Base-by-base conservation (phyloP, 2,797 vertebrate species). In the Rachycentron canadum region DNA sequence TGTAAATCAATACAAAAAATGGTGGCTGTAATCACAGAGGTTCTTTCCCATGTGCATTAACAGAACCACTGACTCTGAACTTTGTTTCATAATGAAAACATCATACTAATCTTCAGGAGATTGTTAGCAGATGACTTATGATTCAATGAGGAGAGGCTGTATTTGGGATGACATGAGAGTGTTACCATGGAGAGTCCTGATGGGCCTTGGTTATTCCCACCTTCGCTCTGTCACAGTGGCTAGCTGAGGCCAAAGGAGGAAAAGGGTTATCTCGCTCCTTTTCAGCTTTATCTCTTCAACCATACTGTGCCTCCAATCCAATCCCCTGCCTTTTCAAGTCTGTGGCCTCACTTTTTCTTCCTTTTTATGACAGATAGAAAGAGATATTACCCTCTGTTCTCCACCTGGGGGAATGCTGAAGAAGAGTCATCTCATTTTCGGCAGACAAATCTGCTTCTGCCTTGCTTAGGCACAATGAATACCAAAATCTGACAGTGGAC, bases 221-320 rank as follows among this genome's bases (percentile, higher is more conserved):
- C 41, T 55, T 47, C 11, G n/a, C 69, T 73, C 53, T 59, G 74
- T 82, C 80, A 82, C 52, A 66, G 67, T 76, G 80, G 73, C 61
- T 26, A 34, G 67, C 76, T 3, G 21, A 64, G 72, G 76, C 85
- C 32, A 79, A 69, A 69, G 63, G 59, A 67, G 72, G 52, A 53
- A 74, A 69, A 79, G 62, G 71, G 77, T 90, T 88, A 89, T 89
- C 85, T 62, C 17, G 0, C 69, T 67, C 61, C 71, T 80, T 87
- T 90, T 86, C 61, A 86, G 57, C 81, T 92, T 88, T 90, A 91
- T 92, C 89, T 86, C 75, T 60, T 82, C 62, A 52, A 73, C 80
- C 86, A 86, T 64, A 90, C 87, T 87, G 86, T 88, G 79, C 76
- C 78, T 88, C 30, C 30, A 66, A 75, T 89, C 73, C 82, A 87